Conservation (phyloP, 1,140 invertebrate species). For the Neodiprion fabricii region DNA sequence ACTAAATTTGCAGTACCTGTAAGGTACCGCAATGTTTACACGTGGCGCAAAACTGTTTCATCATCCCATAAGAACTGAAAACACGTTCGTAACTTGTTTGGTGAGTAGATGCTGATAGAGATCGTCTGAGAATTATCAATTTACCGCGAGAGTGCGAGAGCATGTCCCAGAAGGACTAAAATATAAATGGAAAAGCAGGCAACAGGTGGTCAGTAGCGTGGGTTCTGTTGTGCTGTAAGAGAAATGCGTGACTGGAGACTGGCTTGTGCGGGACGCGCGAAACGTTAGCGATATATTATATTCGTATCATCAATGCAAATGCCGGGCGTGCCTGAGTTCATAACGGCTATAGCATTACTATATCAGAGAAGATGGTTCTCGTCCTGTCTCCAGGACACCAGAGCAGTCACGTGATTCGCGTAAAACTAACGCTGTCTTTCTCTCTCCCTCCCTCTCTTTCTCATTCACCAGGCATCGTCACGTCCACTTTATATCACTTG, state of each 20-base stretch:
- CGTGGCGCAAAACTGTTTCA: too few species aligned
- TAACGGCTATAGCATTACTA: conserved; percentile 46
- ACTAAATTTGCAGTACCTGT: too few species aligned
- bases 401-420: conserved; percentile 39
- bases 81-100: too few species aligned
- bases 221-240: conserved; percentile 43
- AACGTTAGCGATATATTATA: conserved; percentile 51
- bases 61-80: too few species aligned
- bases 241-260: conserved; percentile 42
- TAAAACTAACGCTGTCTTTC: not conserved
- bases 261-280: conserved; percentile 31
- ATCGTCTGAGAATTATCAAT: conserved; percentile 11
- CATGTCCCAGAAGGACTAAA: conserved; percentile 42
- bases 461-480: not conserved
- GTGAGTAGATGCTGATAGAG: not conserved
- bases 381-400: conserved; percentile 28
- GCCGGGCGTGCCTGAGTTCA: conserved; percentile 52
- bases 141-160: conserved; percentile 1
- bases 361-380: conserved; percentile 24
- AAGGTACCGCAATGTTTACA: too few species aligned
- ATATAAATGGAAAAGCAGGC: conserved; percentile 60
- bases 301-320: conserved; percentile 59
- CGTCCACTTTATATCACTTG: not conserved
- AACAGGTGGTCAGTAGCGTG: conserved; percentile 58
- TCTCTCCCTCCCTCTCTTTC: not conserved